Evolutionary conservation across 2,113 vertebrate genomes (phyloP), one percentile per base, ranked within the genome.

Genomic region (Suncus etruscus): DNA sequence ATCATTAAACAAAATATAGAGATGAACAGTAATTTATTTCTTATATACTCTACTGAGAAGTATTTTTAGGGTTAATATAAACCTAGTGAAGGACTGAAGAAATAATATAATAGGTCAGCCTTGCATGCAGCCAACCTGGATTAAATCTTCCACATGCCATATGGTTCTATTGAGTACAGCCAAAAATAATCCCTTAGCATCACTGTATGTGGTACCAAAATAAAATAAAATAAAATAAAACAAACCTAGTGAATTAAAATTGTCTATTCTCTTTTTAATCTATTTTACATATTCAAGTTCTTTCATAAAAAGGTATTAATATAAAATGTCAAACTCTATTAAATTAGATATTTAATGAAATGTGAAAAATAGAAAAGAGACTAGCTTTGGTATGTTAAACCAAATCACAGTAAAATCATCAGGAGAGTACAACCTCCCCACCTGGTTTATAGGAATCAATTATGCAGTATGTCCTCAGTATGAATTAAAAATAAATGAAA

Each of bases 221-320:
- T 39, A 39, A 39, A 39, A 39, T 39, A 39, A 39, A 39, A 39
- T 39, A 39, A 39, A 39, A 39, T 39, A 39, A 39, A 39, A 39
- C 39, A 39, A 65, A 25, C 58, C 68, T 76, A 73, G 29, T 83
- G 29, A 51, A 3, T 27, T 83, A 32, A 1, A 75, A 78, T 20
- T 11, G 70, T 63, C 75, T 78, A 61, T 77, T 72, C 54, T 91
- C 72, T 86, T 74, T 51, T 39, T 85, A 27, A 69, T 32, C 61
- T 39, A 51, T 85, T 31, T 78, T 31, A 68, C 18, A 11, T 29
- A 73, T 54, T 0, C 58, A 61, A 20, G 4, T 61, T 10, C 6
- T 58, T 69, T 85, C 27, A 58, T 68, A 74, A 45, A 81, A 89
- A 89, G 82, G 29, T 32, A 63, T 15, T 31, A 74, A 25, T 54